Base-by-base conservation (phyloP, 2,797 vertebrate genomes). In the Poeciliopsis turneri region DNA sequence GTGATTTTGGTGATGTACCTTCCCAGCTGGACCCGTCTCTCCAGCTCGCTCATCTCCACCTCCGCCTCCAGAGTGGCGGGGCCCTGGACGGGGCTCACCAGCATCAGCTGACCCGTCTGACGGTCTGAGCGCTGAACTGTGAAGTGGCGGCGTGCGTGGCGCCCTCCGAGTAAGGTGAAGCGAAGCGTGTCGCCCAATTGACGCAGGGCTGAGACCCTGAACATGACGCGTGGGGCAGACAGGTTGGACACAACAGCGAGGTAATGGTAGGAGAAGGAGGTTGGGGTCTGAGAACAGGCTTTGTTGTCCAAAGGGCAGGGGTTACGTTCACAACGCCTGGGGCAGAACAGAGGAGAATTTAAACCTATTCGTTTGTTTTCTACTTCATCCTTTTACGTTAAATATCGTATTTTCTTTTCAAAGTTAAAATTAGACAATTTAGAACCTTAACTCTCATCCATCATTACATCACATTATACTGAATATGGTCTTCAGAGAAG, bases 1-100 rank as follows among this genome's bases (percentile, higher is more conserved):
- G 95, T 97, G 81, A 98, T 91, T 87, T 95, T 97, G 87, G 97
- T 98, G 89, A 98, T 92, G 85, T 97, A 97, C 79, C 95, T 95
- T 25, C 96, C 96, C 79, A 97, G 88, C 73, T 96, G 90, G n/a
- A 91, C 86, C 72, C 94, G 93, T 69, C 39, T 93, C 84, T 97
- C 96, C 89, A 97, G 92, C 86, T 98, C 96, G 0, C 90, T 97
- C 97, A 98, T 98, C 92, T 98, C 97, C 90, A 98, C 93, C 61
- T 98, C 96, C 2, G 96, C 96, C 82, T 97, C 95, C 87, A 98
- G 87, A 0, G 90, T 94, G 53, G 91, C 89, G 0, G 97, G 97
- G 20, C 97, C 97, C 0, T 78, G 92, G n/a, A 96, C 90, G 0
- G 96, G 95, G 77, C 88, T 95, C 79, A 94, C 94, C 83, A 98